Evolutionary conservation across 2,113 vertebrate species (phyloP).

Genomic region (Cisticola juncidis): DNA sequence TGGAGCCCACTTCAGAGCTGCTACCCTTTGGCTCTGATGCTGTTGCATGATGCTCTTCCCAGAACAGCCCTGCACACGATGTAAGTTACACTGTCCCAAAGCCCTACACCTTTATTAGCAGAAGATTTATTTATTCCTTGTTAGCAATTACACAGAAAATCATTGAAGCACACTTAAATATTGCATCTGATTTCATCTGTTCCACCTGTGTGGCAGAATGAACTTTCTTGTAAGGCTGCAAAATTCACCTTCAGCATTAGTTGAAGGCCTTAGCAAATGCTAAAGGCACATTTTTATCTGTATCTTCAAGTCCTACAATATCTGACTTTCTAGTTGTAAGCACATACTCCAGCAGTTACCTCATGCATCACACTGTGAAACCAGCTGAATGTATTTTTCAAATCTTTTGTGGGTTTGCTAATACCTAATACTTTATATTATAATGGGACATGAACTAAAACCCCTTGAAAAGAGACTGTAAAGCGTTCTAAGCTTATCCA

Average conservation of each 20-base stretch:
- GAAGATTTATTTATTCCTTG: neutral
- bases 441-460: neutral
- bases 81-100: neutral
- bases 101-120: neutral
- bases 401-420: neutral
- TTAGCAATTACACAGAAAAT: neutral
- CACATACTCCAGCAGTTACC: neutral
- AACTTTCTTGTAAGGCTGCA: neutral
- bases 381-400: neutral
- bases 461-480: neutral
- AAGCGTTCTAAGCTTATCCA: neutral
- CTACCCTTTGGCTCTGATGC: neutral
- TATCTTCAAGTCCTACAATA: neutral
- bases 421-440: neutral
- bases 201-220: neutral
- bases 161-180: neutral
- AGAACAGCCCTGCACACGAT: neutral
- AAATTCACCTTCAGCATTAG: neutral
- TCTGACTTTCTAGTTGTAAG: neutral
- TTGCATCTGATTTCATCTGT: neutral
- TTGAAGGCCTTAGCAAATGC: neutral
- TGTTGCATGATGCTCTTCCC: neutral
- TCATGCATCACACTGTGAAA: neutral
- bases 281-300: neutral
- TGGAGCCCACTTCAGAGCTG: neutral